Base-by-base conservation (phyloP, 2,888 invertebrate genomes). In the Molanna angustata region DNA sequence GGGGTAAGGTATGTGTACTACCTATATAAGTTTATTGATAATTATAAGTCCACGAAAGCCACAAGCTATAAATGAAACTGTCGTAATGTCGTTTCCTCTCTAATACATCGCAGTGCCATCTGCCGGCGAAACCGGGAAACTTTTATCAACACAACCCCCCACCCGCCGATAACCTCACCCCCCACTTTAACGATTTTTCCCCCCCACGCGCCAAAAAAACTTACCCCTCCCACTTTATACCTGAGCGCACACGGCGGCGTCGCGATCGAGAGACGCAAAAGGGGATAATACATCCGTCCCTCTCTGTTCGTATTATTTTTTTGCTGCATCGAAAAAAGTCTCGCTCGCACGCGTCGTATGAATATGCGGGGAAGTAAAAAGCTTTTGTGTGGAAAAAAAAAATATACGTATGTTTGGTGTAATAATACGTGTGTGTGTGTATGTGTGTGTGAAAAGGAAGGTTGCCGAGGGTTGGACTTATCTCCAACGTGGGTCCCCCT, bases 171-270 rank as follows among this genome's bases (percentile, higher is more conserved):
- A 41, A 31, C 52, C 52, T 45, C 49, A 37, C 49, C 37, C 35
- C 39, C 49, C 40, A 39, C 50, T 56, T 54, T 59, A 59, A 59
- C 56, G 59, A 59, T 59, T 59, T 59, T 59, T 59, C 52, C 45
- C 42, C 54, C 53, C 52, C 42, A 37, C 52, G 47, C 50, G 46
- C 54, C 42, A 49, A 47, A 46, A 40, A 44, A 45, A 42, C 49
- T 53, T 47, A 44, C 54, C 52, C 59, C 56, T 32, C 56, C 56
- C 49, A 45, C 49, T 54, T 56, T 46, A 54, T 56, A 59, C 59
- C 59, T 59, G 59, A 56, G 52, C 58, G 56, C 39, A 52, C 54
- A 46, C 20, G 20, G 44, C 20, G 20, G 44, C 50, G 43, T 54
- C 54, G 48, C 40, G 39, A 45, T 57, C 35, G 20, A 33, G 49